Evolutionary conservation across 2,888 invertebrate genomes (phyloP), one percentile per base, ranked within the genome.

Genomic region (Amphipyra berbera): DNA sequence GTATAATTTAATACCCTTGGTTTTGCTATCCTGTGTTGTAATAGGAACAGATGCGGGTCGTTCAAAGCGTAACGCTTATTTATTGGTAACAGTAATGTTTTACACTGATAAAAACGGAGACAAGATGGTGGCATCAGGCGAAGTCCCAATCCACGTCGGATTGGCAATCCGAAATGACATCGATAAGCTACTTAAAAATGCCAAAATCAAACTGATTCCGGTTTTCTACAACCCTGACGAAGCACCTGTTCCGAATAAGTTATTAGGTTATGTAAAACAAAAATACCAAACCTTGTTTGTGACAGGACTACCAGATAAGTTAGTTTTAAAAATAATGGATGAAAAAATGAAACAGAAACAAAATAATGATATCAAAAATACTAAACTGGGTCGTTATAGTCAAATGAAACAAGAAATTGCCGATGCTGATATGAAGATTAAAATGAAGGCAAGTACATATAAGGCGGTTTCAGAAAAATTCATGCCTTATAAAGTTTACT

Each of bases 401-500:
- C 7, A 7, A 8, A 27, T 7, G 1, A 27, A 12, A 5, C 12
- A n/a, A n/a, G n/a, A 45, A 27, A 0, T 45, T 2, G 8, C 1
- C 0, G 2, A 8, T 3, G 8, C n/a, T 21, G 21, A 2, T 0
- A 27, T 1, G 2, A 27, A 27, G 15, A 33, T 2, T 27, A 0
- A 9, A 9, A 10, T 6, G 1, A 30, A 13, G 0, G 7, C 1
- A 2, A 3, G 6, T 21, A 21, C 3, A 21, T 21, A 21, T 21
- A 3, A 21, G 1, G 3, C 1, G 21, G 21, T 21, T 2, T 21
- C 21, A 21, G 38, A 63, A 9, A 13, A 48, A 8, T 72, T 41
- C 38, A 5, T 74, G 7, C 72, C 70, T 1, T 74, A 67, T 14
- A 59, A 63, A 14, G 65, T 76, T 8, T 78, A 63, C 15, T 78